These are phyloP conservation scores for Phaenicophaeus curvirostris DNA, from an alignment of 2,797 vertebrate genomes.

Conservation along the genomic window DNA sequence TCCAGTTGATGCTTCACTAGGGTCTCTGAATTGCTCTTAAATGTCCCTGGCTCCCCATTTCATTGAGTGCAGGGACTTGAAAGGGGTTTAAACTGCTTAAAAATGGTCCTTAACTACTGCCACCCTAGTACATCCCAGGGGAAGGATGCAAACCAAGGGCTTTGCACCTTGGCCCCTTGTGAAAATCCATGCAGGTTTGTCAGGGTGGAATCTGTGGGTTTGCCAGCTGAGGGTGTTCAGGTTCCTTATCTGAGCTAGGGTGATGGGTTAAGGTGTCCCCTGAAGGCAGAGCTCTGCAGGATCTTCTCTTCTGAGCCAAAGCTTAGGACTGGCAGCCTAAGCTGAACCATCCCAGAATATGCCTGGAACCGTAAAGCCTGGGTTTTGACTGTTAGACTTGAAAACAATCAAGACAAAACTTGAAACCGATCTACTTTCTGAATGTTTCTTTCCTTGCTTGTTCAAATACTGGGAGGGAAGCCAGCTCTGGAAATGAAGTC, in stretches of 20 bases:
- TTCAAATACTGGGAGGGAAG: slow-evolving; percentile 44
- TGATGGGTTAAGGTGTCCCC: not conserved
- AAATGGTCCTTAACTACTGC: rapidly evolving
- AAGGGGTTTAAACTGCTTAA: not conserved
- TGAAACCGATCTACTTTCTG: not conserved
- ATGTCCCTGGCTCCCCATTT: not conserved
- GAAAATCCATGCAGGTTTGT: rapidly evolving
- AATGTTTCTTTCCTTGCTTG: slow-evolving; percentile 21
- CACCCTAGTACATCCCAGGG: not conserved
- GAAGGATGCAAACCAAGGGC: not conserved
- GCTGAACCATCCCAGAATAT: not conserved
- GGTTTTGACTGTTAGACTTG: not conserved
- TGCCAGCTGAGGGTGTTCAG: not conserved
- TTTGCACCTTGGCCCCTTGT: not conserved
- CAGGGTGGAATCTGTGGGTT: rapidly evolving
- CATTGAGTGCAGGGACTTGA: not conserved
- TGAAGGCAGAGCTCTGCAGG: not conserved
- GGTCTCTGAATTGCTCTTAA: not conserved
- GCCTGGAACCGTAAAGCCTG: not conserved
- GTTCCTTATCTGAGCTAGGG: not conserved
- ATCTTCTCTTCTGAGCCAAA: not conserved
- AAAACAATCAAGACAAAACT: not conserved
- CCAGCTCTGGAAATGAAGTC: slow-evolving; percentile 68
- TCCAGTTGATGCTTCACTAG: not conserved
- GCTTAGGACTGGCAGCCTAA: not conserved